Evolutionary conservation across 35 echinoderm and acorn worm species (phyloP).

Genomic region (Diadema setosum): DNA sequence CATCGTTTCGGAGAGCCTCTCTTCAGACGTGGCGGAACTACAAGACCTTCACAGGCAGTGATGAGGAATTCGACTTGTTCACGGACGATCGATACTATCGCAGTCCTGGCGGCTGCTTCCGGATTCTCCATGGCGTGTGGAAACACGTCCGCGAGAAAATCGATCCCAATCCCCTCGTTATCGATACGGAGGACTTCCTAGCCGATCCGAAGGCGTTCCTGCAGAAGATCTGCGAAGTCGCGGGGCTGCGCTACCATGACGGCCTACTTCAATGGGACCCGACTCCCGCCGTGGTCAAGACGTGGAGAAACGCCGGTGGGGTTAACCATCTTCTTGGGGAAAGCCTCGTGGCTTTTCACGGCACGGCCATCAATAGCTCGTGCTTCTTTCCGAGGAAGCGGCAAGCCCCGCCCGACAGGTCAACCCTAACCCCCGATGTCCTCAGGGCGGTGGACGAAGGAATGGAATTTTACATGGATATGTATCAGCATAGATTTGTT

Average conservation of each 20-base stretch:
- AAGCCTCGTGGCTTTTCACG: neutral
- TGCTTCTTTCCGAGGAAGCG: neutral
- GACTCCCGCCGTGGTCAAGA: neutral
- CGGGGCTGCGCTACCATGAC: neutral
- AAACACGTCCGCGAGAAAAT: neutral
- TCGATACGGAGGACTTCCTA: neutral
- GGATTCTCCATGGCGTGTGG: neutral
- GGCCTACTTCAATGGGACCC: neutral
- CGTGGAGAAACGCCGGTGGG: neutral
- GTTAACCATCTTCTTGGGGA: neutral
- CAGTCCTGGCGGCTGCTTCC: neutral
- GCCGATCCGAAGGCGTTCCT: neutral
- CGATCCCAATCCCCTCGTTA: neutral
- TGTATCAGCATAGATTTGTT: neutral
- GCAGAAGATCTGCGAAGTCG: conserved; percentile 10
- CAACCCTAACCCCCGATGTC: neutral
- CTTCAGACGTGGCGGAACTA: neutral
- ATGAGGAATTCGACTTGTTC: neutral
- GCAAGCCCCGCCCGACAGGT: neutral
- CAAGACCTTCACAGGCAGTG: neutral
- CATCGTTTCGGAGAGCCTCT: neutral
- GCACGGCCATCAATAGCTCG: neutral
- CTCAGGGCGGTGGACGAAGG: neutral
- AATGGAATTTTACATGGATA: neutral
- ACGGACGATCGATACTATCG: neutral